These are phyloP conservation scores for Drosophila paulistorum DNA, from an alignment of 1,140 invertebrate species.

Conservation along the genomic window DNA sequence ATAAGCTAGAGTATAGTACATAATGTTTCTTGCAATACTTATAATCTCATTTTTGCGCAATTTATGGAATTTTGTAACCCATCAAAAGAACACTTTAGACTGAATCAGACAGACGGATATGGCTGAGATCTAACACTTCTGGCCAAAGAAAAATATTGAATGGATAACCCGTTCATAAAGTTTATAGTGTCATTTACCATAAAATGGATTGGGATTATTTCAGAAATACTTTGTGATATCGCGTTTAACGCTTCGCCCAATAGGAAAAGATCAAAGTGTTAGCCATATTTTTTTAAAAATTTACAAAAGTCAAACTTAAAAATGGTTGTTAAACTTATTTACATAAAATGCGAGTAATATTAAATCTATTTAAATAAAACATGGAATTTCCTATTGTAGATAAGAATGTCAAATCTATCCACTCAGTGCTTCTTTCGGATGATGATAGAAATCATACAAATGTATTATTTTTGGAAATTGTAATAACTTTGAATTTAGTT, in stretches of 20 bases:
- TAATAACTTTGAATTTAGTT: neutral
- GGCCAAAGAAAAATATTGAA: neutral
- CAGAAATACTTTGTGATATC: neutral
- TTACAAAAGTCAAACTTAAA: neutral
- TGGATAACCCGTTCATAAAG: neutral
- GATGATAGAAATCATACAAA: neutral
- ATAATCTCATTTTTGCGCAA: neutral
- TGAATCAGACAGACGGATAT: neutral
- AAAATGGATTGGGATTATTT: neutral
- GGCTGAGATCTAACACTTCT: neutral
- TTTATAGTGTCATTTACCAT: neutral
- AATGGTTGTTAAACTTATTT: neutral
- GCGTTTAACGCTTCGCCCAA: constrained; percentile 5
- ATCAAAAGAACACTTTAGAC: neutral
- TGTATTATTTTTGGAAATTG: neutral
- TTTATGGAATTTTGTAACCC: neutral
- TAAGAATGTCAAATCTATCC: neutral
- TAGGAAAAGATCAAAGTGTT: neutral
- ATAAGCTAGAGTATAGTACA: constrained; percentile 11
- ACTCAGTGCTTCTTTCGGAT: neutral
- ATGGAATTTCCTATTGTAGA: neutral
- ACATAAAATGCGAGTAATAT: neutral
- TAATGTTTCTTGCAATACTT: neutral
- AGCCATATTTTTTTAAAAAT: neutral
- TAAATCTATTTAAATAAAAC: neutral